Conservation (phyloP, 1,140 invertebrate species). For the Ectropis grisescens region DNA sequence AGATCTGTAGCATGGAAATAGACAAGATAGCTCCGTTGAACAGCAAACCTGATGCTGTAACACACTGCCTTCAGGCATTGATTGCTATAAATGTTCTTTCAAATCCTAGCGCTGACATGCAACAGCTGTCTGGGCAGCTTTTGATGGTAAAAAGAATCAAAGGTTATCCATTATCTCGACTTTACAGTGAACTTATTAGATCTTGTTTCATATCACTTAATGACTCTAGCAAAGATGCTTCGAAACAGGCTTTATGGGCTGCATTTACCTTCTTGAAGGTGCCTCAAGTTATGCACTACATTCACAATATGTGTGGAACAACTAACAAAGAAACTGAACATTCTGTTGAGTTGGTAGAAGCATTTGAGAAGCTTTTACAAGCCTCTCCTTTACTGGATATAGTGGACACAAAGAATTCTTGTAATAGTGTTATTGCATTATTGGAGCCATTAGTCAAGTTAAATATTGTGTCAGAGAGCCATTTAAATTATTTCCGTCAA, state of each 20-base stretch:
- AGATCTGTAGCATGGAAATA: slow-evolving; percentile 74
- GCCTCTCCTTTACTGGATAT: slow-evolving; percentile 88
- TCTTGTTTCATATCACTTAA: slow-evolving; percentile 91
- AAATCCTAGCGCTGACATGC: slow-evolving; percentile 83
- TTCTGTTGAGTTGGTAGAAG: slow-evolving; percentile 83
- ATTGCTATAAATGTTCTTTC: slow-evolving; percentile 80
- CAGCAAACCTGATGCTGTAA: slow-evolving; percentile 75
- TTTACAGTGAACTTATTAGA: slow-evolving; percentile 91
- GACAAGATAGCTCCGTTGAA: slow-evolving; percentile 72
- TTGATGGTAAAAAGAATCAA: slow-evolving; percentile 87
- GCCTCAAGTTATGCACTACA: slow-evolving; percentile 81
- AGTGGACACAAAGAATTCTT: slow-evolving; percentile 89
- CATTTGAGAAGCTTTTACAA: slow-evolving; percentile 85
- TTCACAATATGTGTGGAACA: slow-evolving; percentile 72
- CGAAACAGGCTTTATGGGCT: slow-evolving; percentile 88
- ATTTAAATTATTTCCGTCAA: slow-evolving; percentile 79
- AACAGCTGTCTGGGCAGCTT: slow-evolving; percentile 84
- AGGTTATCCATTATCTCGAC: slow-evolving; percentile 75
- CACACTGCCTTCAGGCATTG: slow-evolving; percentile 81
- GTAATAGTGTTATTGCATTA: slow-evolving; percentile 88
- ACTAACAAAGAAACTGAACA: slow-evolving; percentile 73
- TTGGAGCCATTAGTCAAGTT: slow-evolving; percentile 85
- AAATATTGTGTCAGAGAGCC: slow-evolving; percentile 84
- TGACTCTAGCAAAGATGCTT: slow-evolving; percentile 80
- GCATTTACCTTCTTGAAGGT: slow-evolving; percentile 94